Conservation (phyloP, 2,888 invertebrate species). For the Nebria salina region DNA sequence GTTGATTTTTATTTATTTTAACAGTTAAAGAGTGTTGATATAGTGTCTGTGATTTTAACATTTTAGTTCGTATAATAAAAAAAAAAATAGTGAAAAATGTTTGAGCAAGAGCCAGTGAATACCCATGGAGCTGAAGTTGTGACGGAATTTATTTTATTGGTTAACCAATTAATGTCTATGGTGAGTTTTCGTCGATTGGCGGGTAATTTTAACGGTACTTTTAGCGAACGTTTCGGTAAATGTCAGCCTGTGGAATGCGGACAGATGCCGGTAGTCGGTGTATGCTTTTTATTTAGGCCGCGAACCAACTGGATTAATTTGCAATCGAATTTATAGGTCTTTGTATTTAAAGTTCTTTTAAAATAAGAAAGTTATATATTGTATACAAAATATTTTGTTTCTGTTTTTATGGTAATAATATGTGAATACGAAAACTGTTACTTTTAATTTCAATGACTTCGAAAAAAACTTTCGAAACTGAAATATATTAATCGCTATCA, state of each 20-base stretch:
- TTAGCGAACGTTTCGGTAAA: background rate
- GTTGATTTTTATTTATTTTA: constrained; percentile 15
- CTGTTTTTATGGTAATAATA: too few relatives aligned
- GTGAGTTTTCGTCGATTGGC: constrained; percentile 65
- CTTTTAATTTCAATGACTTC: too few relatives aligned
- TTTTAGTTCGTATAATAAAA: constrained; percentile 5
- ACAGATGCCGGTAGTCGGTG: constrained; percentile 8
- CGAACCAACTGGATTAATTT: background rate
- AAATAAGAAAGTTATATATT: too few relatives aligned
- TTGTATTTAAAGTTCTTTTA: too few relatives aligned
- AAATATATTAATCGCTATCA: too few relatives aligned
- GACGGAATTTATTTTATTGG: constrained; percentile 77
- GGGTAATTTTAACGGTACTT: constrained; percentile 30
- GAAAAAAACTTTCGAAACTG: too few relatives aligned
- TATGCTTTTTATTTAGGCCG: constrained; percentile 7
- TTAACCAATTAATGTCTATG: constrained; percentile 71
- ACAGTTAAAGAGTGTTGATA: constrained; percentile 23
- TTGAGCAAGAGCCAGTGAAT: constrained; percentile 72
- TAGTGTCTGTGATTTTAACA: constrained; percentile 37
- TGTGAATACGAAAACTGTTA: too few relatives aligned
- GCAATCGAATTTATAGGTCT: background rate
- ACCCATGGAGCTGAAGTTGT: constrained; percentile 75
- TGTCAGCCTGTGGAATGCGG: constrained; percentile 29
- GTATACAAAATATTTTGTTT: too few relatives aligned
- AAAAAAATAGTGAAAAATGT: constrained; percentile 63